Base-by-base conservation (phyloP, 1,140 invertebrate species). In the Nasonia giraulti region DNA sequence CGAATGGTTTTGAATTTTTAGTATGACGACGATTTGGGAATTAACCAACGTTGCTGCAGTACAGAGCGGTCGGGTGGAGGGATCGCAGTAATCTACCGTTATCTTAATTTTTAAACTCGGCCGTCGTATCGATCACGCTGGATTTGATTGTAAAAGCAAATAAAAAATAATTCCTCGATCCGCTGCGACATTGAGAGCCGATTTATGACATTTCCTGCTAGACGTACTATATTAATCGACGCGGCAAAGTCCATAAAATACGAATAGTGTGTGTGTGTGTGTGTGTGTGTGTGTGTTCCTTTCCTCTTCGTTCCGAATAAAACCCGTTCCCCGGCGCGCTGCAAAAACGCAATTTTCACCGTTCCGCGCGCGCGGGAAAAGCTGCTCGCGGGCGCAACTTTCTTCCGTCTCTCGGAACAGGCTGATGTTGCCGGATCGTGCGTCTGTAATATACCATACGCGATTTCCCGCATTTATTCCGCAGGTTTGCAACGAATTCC, bases 281-380 rank as follows among this genome's bases (percentile, higher is more conserved):
- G 12, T 62, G 27, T 27, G 27, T 27, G 27, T 27, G 27, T 27
- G 27, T 20, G 20, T 62, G 12, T 62, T 37, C 33, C 73, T 74
- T 74, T 74, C 73, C 17, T 74, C 17, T 62, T 62, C 4, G 44
- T 20, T 37, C 31, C 44, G 5, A n/a, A 20, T 74, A n/a, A 74
- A 74, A 74, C 73, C 20, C 33, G 73, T 74, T 37, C 6, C 12
- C 33, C 10, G 27, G 20, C 17, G 17, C n/a, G 74, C n/a, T 23
- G 31, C 47, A 62, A 78, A 78, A 78, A 62, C 50, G 2, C 27
- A 12, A 78, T 78, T 78, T 78, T 78, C 76, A 78, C 76, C 76
- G 76, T 31, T 78, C 37, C 31, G 31, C 37, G 20, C 44, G 7
- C 37, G 74, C n/a, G n/a, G n/a, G n/a, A n/a, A n/a, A n/a, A n/a